Evolutionary conservation across 1,140 invertebrate genomes (phyloP).

Genomic region (Tachypleus tridentatus): DNA sequence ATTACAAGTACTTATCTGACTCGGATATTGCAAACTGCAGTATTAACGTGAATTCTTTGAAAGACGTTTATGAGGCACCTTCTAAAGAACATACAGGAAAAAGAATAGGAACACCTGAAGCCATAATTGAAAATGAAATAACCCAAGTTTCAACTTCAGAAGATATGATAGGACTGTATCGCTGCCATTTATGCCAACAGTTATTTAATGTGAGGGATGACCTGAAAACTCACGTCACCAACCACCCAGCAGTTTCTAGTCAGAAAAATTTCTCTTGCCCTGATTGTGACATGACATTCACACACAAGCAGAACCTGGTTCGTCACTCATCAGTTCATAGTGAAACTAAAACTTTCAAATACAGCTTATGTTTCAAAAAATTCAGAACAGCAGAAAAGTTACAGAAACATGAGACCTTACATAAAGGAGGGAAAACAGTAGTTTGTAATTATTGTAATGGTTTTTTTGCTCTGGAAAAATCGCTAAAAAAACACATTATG

Average conservation of each 20-base stretch:
- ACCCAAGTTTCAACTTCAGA: not conserved
- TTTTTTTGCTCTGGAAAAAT: constrained; percentile 21
- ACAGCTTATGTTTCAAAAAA: constrained; percentile 59
- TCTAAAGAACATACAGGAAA: no score
- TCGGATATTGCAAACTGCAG: constrained; percentile 35
- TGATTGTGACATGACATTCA: constrained; percentile 33
- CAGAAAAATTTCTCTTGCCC: constrained; percentile 29
- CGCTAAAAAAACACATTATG: constrained; percentile 26
- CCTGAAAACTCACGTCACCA: constrained; percentile 29
- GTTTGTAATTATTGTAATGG: constrained; percentile 21
- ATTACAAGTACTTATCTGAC: constrained; percentile 38
- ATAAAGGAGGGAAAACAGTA: constrained; percentile 23
- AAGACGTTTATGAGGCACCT: no score
- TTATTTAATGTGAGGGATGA: constrained; percentile 32
- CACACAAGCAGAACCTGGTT: constrained; percentile 29
- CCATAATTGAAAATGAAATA: no score
- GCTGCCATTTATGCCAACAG: constrained; percentile 35
- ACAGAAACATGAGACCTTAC: constrained; percentile 45
- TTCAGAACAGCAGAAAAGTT: constrained; percentile 53
- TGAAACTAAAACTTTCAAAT: constrained; percentile 36
- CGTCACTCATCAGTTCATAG: constrained; percentile 30
- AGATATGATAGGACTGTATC: constrained; percentile 26
- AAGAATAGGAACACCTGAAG: no score
- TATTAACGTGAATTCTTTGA: constrained; percentile 14
- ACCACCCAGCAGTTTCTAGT: constrained; percentile 19